Evolutionary conservation across 2,888 invertebrate genomes (phyloP), one percentile per base, ranked within the genome.

Genomic region (Leucophora obtusa): DNA sequence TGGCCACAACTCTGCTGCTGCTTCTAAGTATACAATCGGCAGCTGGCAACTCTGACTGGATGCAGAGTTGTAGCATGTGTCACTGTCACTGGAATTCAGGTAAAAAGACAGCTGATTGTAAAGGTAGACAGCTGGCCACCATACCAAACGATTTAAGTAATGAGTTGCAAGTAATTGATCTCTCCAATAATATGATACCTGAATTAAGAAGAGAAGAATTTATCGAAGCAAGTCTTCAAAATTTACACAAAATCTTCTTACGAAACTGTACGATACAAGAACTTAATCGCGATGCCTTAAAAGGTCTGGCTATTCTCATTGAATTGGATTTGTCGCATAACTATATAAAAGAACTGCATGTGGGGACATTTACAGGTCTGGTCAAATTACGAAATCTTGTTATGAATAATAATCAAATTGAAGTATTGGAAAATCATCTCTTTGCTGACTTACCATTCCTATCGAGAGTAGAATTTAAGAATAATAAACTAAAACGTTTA

Each of bases 51-150:
- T 84, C 87, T 8, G 89, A 90, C 72, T 90, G 89, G 89, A 85
- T 88, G 84, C 87, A 89, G 74, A 87, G 85, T 63, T 91, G 90
- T 82, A 85, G 88, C 68, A 82, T 83, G 43, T 97, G 97, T 91
- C 93, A 94, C 86, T 97, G 97, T 89, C 94, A 94, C 83, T 97
- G 97, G 97, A 93, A 93, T 33, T 94, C 94, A 78, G 96, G 97
- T 7, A 96, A 94, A 89, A 96, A 95, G 88, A 94, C 94, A 21
- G 97, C 96, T 1, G 95, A 96, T 84, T 97, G 97, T 89, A 93
- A 93, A 43, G 91, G 92, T 71, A 92, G 92, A 50, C 91, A 92
- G n/a, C 91, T 96, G 38, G 92, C 91, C 59, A 91, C 93, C 35
- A 93, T 97, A 83, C 97, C 97, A 0, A 91, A 91, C 79, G 93